Evolutionary conservation across 2,113 vertebrate species (phyloP).

Genomic region (Gavia stellata): DNA sequence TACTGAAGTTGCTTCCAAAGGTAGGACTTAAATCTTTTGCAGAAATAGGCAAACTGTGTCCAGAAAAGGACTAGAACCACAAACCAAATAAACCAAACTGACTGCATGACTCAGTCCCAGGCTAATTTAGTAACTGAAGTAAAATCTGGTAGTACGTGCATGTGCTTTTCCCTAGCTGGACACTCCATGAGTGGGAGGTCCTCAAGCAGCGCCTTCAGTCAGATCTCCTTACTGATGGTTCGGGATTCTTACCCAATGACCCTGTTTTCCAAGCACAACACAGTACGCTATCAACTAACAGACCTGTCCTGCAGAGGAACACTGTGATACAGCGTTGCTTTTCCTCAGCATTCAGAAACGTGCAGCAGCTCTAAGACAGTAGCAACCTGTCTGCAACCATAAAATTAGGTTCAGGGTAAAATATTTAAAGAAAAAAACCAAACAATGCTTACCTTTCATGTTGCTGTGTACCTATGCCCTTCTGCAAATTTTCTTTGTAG

Average conservation of each 20-base stretch:
- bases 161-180: not conserved
- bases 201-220: not conserved
- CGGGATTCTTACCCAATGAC: not conserved
- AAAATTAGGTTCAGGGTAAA: not conserved
- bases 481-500: constrained; percentile 73
- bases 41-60: not conserved
- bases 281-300: not conserved
- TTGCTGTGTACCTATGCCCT: constrained; percentile 34
- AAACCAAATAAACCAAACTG: not conserved
- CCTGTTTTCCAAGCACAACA: not conserved
- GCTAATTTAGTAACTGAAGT: not conserved
- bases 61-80: not conserved
- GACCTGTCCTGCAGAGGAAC: not conserved
- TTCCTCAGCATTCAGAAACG: not conserved
- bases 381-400: not conserved
- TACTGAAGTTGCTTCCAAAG: not conserved
- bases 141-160: not conserved
- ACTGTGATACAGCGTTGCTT: not conserved
- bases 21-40: not conserved
- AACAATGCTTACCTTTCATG: constrained; percentile 70
- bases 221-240: not conserved
- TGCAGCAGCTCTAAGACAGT: not conserved
- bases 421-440: not conserved
- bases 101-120: not conserved
- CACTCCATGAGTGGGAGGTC: not conserved